Conservation (phyloP, 2,888 invertebrate genomes). For the Drosophila lutescens region DNA sequence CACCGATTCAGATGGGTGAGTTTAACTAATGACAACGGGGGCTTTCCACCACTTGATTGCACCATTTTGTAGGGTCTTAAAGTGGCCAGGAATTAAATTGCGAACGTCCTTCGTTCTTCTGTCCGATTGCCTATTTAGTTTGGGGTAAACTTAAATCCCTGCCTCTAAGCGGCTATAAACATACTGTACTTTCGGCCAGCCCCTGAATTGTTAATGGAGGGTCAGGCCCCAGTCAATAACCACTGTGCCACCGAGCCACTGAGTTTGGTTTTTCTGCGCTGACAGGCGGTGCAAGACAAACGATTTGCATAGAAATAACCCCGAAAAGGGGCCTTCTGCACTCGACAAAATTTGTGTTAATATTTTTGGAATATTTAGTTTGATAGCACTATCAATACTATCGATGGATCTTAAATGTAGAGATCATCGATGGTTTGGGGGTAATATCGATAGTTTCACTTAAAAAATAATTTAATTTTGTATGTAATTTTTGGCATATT, state of each 20-base stretch:
- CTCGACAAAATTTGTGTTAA: neutral
- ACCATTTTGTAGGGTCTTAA: neutral
- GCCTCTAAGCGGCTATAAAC: slow-evolving; percentile 4
- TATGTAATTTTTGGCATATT: too few relatives aligned
- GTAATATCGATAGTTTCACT: too few relatives aligned
- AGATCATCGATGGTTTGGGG: too few relatives aligned
- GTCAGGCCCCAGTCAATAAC: slow-evolving; percentile 19
- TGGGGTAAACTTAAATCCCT: neutral
- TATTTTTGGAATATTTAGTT: too few relatives aligned
- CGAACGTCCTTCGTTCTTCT: neutral
- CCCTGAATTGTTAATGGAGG: slow-evolving; percentile 30
- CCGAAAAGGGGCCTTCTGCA: neutral
- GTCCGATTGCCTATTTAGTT: neutral
- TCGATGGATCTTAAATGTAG: too few relatives aligned
- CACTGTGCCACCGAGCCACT: slow-evolving; percentile 7
- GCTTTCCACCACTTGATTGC: neutral
- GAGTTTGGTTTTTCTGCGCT: slow-evolving; percentile 4
- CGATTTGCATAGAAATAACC: slow-evolving; percentile 26
- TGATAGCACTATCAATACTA: too few relatives aligned
- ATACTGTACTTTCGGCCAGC: neutral
- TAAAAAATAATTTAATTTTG: too few relatives aligned
- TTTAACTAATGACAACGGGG: neutral
- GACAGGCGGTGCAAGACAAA: slow-evolving; percentile 34
- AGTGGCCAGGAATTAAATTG: neutral
- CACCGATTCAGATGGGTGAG: slow-evolving; percentile 1